These are phyloP conservation scores for Brotula barbata DNA, from an alignment of 2,797 vertebrate species.

Conservation along the genomic window DNA sequence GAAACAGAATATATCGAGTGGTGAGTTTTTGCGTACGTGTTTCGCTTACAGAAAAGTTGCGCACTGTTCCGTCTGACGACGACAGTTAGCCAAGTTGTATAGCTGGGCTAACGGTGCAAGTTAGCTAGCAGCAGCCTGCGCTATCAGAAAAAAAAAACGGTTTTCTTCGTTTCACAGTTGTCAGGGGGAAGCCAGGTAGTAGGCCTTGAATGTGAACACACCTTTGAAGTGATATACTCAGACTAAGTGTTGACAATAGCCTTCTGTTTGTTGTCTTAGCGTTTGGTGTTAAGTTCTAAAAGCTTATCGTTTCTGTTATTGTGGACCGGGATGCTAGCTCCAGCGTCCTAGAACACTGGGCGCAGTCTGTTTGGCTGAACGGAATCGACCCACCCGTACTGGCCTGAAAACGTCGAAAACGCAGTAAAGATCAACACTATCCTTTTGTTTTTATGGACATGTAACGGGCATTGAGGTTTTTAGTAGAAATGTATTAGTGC, in stretches of 20 bases:
- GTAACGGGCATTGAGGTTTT: too few relatives aligned
- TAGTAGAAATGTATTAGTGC: too few relatives aligned
- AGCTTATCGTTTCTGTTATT: slow-evolving; percentile 60
- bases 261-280: accelerated
- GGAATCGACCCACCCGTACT: slow-evolving; percentile 15
- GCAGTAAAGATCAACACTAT: too few relatives aligned
- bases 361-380: slow-evolving; percentile 58
- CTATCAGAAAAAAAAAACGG: slow-evolving; percentile 51
- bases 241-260: background rate
- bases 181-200: slow-evolving; percentile 37
- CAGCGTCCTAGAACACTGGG: slow-evolving; percentile 51
- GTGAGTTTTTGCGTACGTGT: slow-evolving; percentile 50
- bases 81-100: slow-evolving; percentile 59
- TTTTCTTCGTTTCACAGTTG: slow-evolving; percentile 62
- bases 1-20: slow-evolving; percentile 55
- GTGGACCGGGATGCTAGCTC: slow-evolving; percentile 64
- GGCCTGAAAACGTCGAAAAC: background rate
- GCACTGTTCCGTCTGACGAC: slow-evolving; percentile 39
- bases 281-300: slow-evolving; percentile 37
- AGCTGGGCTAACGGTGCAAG: slow-evolving; percentile 17
- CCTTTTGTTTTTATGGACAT: too few relatives aligned
- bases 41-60: slow-evolving; percentile 41
- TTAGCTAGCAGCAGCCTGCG: slow-evolving; percentile 61
- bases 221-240: background rate
- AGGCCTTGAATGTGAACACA: slow-evolving; percentile 26